Evolutionary conservation across 2,113 vertebrate genomes (phyloP).

Genomic region (Xenotilapia flavipinnis): DNA sequence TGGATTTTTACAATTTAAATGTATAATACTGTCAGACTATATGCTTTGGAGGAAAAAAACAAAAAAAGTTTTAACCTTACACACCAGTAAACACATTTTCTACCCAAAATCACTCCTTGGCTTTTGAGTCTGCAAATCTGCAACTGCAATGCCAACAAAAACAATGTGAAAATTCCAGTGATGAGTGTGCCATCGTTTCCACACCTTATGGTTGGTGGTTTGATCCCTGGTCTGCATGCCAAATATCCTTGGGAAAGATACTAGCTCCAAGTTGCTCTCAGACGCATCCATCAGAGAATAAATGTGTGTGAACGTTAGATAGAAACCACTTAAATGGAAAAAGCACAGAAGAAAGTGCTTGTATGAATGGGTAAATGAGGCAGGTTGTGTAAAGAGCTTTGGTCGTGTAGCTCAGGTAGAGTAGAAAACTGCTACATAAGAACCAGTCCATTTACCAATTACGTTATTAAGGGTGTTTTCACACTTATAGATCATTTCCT

Average conservation of each 20-base stretch:
- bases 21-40: not conserved
- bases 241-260: not conserved
- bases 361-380: not conserved
- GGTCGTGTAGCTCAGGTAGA: not conserved
- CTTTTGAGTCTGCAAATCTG: not conserved
- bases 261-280: not conserved
- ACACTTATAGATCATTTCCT: not conserved
- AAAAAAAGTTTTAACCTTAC: not conserved
- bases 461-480: not conserved
- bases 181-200: not conserved
- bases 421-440: not conserved
- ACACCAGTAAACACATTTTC: not conserved
- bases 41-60: not conserved
- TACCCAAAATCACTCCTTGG: not conserved
- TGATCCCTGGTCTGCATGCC: not conserved
- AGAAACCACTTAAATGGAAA: not conserved
- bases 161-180: slow-evolving; percentile 1
- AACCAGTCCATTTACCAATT: not conserved
- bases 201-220: not conserved
- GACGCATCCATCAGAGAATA: not conserved
- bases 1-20: not conserved
- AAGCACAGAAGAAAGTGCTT: not conserved
- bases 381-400: not conserved
- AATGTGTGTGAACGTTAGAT: not conserved
- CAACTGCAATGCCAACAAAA: not conserved